These are phyloP conservation scores for Peromyscus attwateri DNA, from an alignment of 2,797 vertebrate species.

Conservation along the genomic window DNA sequence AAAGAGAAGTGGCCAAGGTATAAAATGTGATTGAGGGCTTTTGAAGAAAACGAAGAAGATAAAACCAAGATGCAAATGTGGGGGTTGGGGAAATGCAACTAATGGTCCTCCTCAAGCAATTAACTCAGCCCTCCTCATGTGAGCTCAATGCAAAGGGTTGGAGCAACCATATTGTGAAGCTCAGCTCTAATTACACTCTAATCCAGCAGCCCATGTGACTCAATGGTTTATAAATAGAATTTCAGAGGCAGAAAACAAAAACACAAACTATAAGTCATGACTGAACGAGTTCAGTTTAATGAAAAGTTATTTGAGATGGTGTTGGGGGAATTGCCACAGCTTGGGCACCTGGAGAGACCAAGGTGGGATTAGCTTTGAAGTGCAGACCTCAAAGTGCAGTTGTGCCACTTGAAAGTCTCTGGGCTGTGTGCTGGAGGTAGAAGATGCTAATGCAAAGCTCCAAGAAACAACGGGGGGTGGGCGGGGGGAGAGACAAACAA, in stretches of 20 bases:
- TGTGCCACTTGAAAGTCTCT: neutral
- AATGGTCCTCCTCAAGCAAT: neutral
- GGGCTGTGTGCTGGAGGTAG: rapidly evolving
- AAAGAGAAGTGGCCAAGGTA: neutral
- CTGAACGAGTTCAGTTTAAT: conserved; percentile 66
- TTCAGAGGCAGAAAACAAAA: conserved; percentile 52
- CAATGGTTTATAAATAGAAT: conserved; percentile 69
- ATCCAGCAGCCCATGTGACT: conserved; percentile 58
- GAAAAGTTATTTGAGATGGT: conserved; percentile 71
- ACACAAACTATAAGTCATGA: conserved; percentile 32
- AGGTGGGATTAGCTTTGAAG: conserved; percentile 13
- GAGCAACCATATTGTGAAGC: neutral
- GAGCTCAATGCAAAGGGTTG: neutral
- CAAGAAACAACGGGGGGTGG: neutral
- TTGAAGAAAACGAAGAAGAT: neutral
- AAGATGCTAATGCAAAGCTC: neutral
- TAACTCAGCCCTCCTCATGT: neutral
- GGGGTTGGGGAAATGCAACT: neutral
- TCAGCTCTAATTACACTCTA: conserved; percentile 49
- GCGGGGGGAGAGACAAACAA: neutral
- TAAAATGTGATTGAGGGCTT: neutral
- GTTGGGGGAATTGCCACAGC: neutral
- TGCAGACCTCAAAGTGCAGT: conserved; percentile 43
- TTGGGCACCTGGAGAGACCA: conserved; percentile 15
- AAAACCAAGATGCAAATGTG: neutral